These are phyloP conservation scores for Myotis findleyi DNA, from an alignment of 2,797 vertebrate genomes.

Conservation along the genomic window DNA sequence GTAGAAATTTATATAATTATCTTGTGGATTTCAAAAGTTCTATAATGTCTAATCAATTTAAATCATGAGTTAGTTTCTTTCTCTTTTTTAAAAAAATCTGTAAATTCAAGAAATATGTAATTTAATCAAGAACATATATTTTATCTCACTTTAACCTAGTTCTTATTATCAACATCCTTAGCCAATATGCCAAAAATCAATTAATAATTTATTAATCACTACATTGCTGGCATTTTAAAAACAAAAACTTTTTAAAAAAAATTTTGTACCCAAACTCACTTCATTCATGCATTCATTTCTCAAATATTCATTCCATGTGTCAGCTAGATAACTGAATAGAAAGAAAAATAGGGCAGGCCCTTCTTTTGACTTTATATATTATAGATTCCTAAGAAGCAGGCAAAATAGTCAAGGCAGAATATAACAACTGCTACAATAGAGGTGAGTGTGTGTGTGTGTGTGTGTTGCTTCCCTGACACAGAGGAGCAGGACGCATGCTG, in stretches of 20 bases:
- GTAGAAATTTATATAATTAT: slow-evolving; percentile 61
- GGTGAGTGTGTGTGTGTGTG: rapidly evolving
- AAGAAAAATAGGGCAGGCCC: not conserved
- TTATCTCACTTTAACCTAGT: not conserved
- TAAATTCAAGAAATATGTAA: slow-evolving; percentile 39
- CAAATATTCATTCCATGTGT: not conserved
- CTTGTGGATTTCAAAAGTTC: slow-evolving; percentile 46
- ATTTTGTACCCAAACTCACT: not conserved
- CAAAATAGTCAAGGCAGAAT: not conserved
- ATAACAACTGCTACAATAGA: not conserved
- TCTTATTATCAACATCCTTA: not conserved
- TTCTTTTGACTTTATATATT: not conserved
- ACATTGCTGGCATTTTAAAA: not conserved
- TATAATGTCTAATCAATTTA: slow-evolving; percentile 50
- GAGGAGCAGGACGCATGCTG: not conserved
- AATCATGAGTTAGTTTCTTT: not conserved
- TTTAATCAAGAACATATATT: not conserved
- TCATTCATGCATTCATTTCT: not conserved
- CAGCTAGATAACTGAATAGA: not conserved
- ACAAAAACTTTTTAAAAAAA: not conserved
- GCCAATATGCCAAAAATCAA: not conserved
- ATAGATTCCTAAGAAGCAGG: not conserved
- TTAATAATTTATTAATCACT: not conserved
- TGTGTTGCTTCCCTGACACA: not conserved
- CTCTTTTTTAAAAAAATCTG: not conserved